Evolutionary conservation across 2,888 invertebrate species (phyloP).

Genomic region (Phyto melanocephala): DNA sequence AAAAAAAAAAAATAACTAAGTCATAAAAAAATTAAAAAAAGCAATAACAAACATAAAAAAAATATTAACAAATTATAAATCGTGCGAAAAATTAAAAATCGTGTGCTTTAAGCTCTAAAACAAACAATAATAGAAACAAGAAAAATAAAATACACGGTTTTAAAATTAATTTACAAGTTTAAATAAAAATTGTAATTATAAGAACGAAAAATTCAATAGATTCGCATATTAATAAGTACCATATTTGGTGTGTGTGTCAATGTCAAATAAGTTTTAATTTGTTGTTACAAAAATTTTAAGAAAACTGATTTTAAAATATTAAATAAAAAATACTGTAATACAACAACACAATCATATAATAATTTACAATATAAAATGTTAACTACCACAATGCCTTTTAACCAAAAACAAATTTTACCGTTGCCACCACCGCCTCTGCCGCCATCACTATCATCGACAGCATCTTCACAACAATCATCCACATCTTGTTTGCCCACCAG

Average conservation of each 20-base stretch:
- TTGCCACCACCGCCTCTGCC: conserved; percentile 42
- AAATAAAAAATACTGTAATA: conserved; percentile 4
- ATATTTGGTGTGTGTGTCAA: conserved; percentile 45
- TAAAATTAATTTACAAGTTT: conserved; percentile 35
- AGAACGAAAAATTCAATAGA: conserved; percentile 6
- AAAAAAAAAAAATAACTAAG: no score
- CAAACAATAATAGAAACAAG: conserved; percentile 6
- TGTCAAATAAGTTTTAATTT: neutral
- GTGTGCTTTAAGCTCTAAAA: conserved; percentile 34
- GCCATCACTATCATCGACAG: conserved; percentile 30
- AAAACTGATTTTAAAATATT: neutral
- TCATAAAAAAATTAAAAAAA: neutral
- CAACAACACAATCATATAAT: neutral
- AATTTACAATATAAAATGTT: conserved; percentile 2
- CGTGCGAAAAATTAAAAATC: conserved; percentile 60
- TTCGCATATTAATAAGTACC: neutral
- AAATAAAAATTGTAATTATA: conserved; percentile 22
- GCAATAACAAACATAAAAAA: conserved; percentile 27
- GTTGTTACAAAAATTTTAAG: no score
- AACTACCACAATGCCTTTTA: conserved; percentile 56
- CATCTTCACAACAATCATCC: conserved; percentile 23
- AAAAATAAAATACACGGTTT: conserved; percentile 30
- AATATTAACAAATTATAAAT: conserved; percentile 53
- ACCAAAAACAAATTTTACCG: conserved; percentile 57
- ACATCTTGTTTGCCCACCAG: conserved; percentile 63